Evolutionary conservation across 2,113 vertebrate genomes (phyloP).

Genomic region (Orcinus orca): DNA sequence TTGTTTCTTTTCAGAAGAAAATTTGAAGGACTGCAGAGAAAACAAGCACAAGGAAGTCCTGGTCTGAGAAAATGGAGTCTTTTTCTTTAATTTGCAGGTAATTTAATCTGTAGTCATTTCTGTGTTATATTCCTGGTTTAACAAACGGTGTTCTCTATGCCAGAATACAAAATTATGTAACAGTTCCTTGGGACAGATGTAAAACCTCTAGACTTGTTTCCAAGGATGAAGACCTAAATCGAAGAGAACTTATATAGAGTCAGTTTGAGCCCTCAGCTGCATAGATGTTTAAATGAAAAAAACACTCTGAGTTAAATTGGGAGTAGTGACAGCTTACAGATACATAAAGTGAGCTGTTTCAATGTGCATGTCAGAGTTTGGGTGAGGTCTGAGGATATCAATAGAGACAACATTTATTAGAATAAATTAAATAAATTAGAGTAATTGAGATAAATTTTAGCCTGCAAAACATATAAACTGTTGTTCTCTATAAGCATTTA

Average conservation of each 20-base stretch:
- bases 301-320: neutral
- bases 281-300: neutral
- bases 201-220: neutral
- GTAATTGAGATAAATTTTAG: neutral
- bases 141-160: neutral
- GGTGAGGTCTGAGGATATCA: neutral
- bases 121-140: neutral
- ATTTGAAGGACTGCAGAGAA: neutral
- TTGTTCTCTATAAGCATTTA: neutral
- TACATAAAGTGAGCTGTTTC: neutral
- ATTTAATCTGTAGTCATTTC: neutral
- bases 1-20: neutral
- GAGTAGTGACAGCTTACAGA: neutral
- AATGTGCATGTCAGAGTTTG: neutral
- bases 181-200: neutral
- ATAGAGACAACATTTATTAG: neutral
- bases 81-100: neutral
- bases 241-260: neutral
- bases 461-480: neutral
- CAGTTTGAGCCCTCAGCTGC: neutral
- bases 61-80: neutral
- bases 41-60: neutral
- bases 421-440: neutral
- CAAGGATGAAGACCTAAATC: neutral
- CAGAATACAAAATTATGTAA: neutral